Percentiles rank a stretch among this genome's conserved stretches.
phyloP scores from a whole-genome alignment of 2,113 vertebrate genomes.

The Cyphomyrus plagiostoma region DNA sequence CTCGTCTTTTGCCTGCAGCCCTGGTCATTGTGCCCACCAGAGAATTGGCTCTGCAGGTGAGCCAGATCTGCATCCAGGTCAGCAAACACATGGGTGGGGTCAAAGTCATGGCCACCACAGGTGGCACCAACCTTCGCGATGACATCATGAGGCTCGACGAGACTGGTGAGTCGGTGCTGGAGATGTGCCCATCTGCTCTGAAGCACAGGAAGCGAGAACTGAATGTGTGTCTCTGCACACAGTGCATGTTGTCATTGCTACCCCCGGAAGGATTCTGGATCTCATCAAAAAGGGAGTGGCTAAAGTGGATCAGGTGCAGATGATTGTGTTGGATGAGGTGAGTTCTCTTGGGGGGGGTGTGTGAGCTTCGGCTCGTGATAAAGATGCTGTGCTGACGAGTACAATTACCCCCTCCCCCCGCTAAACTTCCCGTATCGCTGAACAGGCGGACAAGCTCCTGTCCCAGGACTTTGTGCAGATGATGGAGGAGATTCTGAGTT shows the following conservation, averaged over 20 bases:
- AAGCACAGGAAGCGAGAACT: background rate
- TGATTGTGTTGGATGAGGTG: slow-evolving; percentile 97
- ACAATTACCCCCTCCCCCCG: no score
- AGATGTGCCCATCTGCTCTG: no score
- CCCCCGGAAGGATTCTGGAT: slow-evolving; percentile 95
- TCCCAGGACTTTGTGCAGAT: slow-evolving; percentile 98
- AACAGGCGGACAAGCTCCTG: slow-evolving; percentile 92
- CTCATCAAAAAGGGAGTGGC: slow-evolving; percentile 99
- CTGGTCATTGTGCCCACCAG: slow-evolving; percentile 97
- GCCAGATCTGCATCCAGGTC: slow-evolving; percentile 99
- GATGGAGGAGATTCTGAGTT: slow-evolving; percentile 98
- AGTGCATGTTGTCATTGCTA: slow-evolving; percentile 97
- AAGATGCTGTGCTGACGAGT: background rate
- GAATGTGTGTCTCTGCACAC: slow-evolving; percentile 19
- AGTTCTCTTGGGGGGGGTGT: slow-evolving; percentile 34
- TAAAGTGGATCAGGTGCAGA: slow-evolving; percentile 95
- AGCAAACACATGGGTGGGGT: slow-evolving; percentile 99
- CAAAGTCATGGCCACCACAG: slow-evolving; percentile 98
- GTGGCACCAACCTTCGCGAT: slow-evolving; percentile 96
- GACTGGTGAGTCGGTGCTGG: slow-evolving; percentile 65
- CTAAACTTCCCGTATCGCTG: background rate
- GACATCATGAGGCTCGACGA: slow-evolving; percentile 99
- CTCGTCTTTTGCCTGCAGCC: slow-evolving; percentile 58
- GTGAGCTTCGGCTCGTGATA: background rate
- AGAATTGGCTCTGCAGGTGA: slow-evolving; percentile 98